Percentiles rank a stretch among this genome's conserved stretches.
These are phyloP conservation scores for Condylostylus longicornis DNA, from an alignment of 1,140 invertebrate species.

Conservation along the genomic window DNA sequence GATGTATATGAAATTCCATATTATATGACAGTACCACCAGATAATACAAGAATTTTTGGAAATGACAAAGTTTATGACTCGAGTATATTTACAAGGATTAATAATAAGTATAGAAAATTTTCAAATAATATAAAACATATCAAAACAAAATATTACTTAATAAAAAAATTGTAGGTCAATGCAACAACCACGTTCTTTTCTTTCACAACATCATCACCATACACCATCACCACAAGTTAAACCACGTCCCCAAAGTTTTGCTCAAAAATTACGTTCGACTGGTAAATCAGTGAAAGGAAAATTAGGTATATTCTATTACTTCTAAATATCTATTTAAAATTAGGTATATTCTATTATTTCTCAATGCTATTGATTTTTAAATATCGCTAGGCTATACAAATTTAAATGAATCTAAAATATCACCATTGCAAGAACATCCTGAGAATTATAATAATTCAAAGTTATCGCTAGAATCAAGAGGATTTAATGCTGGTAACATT, in stretches of 20 bases:
- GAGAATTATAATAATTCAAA: constrained; percentile 40
- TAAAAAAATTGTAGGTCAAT: no score
- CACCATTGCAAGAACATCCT: constrained; percentile 50
- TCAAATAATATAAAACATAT: background rate
- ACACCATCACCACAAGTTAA: constrained; percentile 49
- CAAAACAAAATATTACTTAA: no score
- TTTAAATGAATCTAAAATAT: constrained; percentile 40
- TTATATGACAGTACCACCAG: no score
- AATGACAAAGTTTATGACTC: no score
- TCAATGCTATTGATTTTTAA: background rate
- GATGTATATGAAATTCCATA: no score
- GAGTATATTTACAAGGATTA: no score
- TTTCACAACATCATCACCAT: constrained; percentile 13
- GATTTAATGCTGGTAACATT: no score
- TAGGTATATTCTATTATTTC: background rate
- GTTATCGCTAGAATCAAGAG: constrained; percentile 25
- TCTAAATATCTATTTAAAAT: constrained; percentile 1
- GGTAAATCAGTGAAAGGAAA: constrained; percentile 64
- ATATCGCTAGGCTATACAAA: constrained; percentile 32
- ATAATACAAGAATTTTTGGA: no score
- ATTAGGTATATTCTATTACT: constrained; percentile 25
- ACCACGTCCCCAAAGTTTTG: constrained; percentile 68
- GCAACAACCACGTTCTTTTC: background rate
- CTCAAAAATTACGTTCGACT: constrained; percentile 67
- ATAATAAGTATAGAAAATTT: no score